Evolutionary conservation across 2,113 vertebrate genomes (phyloP).

Genomic region (Rhabdomys dilectus): DNA sequence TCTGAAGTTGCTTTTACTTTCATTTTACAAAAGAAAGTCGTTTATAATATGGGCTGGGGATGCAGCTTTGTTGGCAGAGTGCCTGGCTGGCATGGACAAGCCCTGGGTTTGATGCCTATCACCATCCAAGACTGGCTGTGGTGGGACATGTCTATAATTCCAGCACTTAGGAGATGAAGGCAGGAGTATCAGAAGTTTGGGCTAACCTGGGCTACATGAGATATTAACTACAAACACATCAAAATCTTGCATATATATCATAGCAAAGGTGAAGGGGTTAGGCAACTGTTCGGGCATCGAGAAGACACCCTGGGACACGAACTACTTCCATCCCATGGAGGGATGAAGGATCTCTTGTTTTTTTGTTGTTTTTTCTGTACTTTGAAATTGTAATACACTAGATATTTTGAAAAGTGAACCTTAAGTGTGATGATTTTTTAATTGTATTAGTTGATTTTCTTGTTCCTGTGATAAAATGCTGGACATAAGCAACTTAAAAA

Average conservation of each 20-base stretch:
- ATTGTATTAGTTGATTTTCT: background rate
- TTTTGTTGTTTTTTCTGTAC: background rate
- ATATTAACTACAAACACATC: background rate
- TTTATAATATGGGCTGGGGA: background rate
- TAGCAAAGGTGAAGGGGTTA: rapidly evolving
- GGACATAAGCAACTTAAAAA: background rate
- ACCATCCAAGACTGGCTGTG: background rate
- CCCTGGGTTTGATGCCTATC: background rate
- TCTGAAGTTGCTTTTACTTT: constrained; percentile 30
- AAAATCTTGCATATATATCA: background rate
- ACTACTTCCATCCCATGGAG: background rate
- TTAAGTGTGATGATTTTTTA: background rate
- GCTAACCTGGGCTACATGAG: background rate
- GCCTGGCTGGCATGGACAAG: background rate
- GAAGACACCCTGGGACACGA: rapidly evolving
- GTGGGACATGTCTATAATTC: background rate
- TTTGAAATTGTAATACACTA: background rate
- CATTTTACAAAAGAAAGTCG: background rate
- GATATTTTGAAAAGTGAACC: constrained; percentile 16
- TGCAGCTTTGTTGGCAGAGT: background rate
- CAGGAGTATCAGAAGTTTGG: background rate
- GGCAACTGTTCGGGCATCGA: rapidly evolving
- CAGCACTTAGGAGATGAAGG: background rate
- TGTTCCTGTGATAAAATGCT: background rate
- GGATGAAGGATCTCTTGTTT: background rate